Evolutionary conservation across 2,888 invertebrate species (phyloP).

Genomic region (Stenurella melanura): DNA sequence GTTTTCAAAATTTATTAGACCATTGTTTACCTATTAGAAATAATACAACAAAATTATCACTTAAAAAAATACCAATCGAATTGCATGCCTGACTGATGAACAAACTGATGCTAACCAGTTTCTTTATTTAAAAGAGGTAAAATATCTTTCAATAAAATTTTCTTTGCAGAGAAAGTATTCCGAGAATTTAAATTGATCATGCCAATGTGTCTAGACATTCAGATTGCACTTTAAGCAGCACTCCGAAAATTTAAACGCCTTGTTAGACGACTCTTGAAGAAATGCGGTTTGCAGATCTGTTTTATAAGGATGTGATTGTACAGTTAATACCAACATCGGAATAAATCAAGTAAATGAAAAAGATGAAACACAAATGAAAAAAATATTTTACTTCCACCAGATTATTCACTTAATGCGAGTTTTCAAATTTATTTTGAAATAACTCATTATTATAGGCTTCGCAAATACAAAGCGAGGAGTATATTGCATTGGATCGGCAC

Average conservation of each 20-base stretch:
- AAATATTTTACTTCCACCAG: not conserved
- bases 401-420: not conserved
- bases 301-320: not conserved
- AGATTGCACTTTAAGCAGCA: constrained; percentile 9
- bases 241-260: constrained; percentile 19
- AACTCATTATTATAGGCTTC: too few species aligned
- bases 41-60: too few species aligned
- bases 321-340: not conserved
- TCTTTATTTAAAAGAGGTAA: too few species aligned
- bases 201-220: constrained; percentile 40
- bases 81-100: too few species aligned
- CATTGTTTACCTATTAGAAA: too few species aligned
- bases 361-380: not conserved
- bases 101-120: too few species aligned
- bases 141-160: not conserved
- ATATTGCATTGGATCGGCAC: too few species aligned
- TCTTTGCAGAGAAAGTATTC: not conserved
- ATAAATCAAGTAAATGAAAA: not conserved
- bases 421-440: not conserved
- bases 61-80: too few species aligned
- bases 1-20: too few species aligned
- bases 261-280: constrained; percentile 12
- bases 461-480: too few species aligned
- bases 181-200: constrained; percentile 43
- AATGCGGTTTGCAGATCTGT: constrained; percentile 9